Base-by-base conservation (phyloP, 53 echinoderm and acorn worm genomes). In the Paelopatides confundens region DNA sequence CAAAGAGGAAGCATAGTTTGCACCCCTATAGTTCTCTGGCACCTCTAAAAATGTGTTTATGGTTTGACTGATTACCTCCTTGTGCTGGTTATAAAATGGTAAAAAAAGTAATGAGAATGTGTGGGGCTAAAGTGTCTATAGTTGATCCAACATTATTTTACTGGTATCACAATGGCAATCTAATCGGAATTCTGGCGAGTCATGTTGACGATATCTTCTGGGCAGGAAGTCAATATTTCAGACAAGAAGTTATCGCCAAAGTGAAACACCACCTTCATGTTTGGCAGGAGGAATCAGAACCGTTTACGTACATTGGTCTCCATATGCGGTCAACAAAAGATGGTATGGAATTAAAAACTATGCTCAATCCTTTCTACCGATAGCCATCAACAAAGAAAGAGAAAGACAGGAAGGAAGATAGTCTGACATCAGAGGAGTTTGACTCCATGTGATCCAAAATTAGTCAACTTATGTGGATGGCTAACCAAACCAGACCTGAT, bases 21-120 rank as follows among this genome's bases (percentile, higher is more conserved):
- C n/a, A n/a, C n/a, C n/a, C n/a, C n/a, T n/a, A n/a, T n/a, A n/a
- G n/a, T n/a, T n/a, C n/a, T n/a, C n/a, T n/a, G n/a, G n/a, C n/a
- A n/a, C n/a, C n/a, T n/a, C n/a, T n/a, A n/a, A n/a, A 63, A 82
- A 31, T 82, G 63, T 35, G 65, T 82, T 17, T 82, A 63, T 36
- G 63, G 63, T 5, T 33, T 82, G 21, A 62, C 36, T 33, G 35
- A 82, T 62, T 62, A 62, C 12, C n/a, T 82, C 63, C 62, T 53
- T 82, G 2, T 26, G 24, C 9, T 82, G 63, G 82, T 32, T 2
- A 82, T 4, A 82, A 35, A 33, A 43, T 43, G 2, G 30, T 58
- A 35, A 82, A 76, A 43, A 8, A 43, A 39, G 40, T 76, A 15
- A 76, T 76, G 76, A 10, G 5, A 76, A 9, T 17, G 14, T 76